phyloP scores from a whole-genome alignment of 2,797 vertebrate genomes.

The Sebastes steindachneri region DNA sequence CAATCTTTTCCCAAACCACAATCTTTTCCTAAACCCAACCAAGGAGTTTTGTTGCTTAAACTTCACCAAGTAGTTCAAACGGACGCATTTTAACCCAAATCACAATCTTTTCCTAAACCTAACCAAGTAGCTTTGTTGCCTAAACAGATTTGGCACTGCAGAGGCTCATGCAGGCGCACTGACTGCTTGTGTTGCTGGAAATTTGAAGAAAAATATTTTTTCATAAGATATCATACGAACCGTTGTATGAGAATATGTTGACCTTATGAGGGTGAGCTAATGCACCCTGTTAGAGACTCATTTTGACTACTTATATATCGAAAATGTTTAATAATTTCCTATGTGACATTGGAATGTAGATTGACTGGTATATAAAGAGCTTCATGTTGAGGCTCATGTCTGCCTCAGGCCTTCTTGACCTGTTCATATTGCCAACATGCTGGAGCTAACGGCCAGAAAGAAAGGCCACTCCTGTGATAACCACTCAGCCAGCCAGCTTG shows the following conservation, averaged over 20 bases:
- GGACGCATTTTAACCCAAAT: too few relatives aligned
- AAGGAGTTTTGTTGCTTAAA: too few relatives aligned
- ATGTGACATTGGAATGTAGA: neutral
- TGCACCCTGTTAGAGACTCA: neutral
- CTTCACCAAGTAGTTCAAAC: too few relatives aligned
- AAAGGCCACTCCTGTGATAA: neutral
- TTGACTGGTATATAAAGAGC: neutral
- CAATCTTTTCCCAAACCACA: too few relatives aligned
- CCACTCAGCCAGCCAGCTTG: neutral
- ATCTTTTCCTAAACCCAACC: too few relatives aligned
- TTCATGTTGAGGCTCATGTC: neutral
- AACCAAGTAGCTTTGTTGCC: neutral
- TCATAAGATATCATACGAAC: neutral
- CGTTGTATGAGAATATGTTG: neutral
- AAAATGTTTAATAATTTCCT: neutral
- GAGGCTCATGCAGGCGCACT: neutral
- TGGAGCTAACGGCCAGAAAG: neutral
- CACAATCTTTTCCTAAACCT: neutral
- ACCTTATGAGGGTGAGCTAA: neutral
- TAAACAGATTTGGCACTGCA: too few relatives aligned
- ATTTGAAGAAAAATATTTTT: neutral
- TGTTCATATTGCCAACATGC: constrained; percentile 9
- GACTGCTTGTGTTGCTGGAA: neutral
- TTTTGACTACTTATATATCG: neutral
- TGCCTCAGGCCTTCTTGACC: neutral